Conservation (phyloP, 2,888 invertebrate genomes). For the Tachina grossa region DNA sequence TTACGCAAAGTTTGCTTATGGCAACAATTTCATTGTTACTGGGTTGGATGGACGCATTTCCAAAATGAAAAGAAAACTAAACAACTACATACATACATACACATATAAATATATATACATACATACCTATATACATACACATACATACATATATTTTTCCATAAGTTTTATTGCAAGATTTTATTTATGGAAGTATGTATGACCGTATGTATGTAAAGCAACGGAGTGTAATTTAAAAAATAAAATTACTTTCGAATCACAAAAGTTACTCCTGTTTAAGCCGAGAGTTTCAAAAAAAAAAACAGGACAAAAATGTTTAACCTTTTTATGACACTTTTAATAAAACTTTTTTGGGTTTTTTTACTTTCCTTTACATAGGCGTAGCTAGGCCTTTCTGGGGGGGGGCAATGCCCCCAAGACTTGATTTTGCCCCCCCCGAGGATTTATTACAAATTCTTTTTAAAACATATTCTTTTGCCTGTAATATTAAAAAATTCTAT, state of each 20-base stretch:
- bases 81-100: too few relatives aligned
- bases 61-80: not conserved
- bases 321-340: constrained; percentile 63
- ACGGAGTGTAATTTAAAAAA: constrained; percentile 34
- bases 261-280: constrained; percentile 56
- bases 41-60: constrained; percentile 20
- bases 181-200: not conserved
- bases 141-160: too few relatives aligned
- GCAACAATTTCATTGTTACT: constrained; percentile 52
- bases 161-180: not conserved
- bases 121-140: too few relatives aligned
- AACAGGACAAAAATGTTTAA: constrained; percentile 44
- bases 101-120: too few relatives aligned
- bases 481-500: too few relatives aligned
- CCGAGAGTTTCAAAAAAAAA: constrained; percentile 3
- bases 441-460: too few relatives aligned
- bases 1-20: constrained; percentile 58
- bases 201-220: not conserved
- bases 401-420: too few relatives aligned
- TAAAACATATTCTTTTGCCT: too few relatives aligned
- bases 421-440: too few relatives aligned
- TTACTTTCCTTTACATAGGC: too few relatives aligned
- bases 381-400: too few relatives aligned
- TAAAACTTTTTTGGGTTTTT: constrained; percentile 15
- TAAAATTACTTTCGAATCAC: constrained; percentile 70